These are phyloP conservation scores for Diarsia dahlii DNA, from an alignment of 2,888 invertebrate genomes.

Conservation along the genomic window DNA sequence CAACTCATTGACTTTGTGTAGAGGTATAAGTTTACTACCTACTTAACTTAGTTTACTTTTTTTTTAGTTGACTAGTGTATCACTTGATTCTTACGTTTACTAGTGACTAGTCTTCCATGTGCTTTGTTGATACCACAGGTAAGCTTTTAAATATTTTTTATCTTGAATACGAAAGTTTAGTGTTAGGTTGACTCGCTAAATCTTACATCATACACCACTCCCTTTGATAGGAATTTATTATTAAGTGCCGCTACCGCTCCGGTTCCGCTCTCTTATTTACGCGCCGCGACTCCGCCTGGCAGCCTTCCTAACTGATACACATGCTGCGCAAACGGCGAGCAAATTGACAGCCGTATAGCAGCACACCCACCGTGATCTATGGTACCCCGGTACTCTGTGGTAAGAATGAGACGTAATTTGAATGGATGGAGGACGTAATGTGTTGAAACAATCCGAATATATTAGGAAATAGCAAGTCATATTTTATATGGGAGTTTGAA, in stretches of 20 bases:
- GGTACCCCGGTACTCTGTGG: slow-evolving; percentile 33
- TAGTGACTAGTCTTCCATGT: not conserved
- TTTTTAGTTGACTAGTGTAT: no score
- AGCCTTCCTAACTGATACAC: slow-evolving; percentile 69
- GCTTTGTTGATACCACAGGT: not conserved
- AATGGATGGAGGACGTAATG: slow-evolving; percentile 48
- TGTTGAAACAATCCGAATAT: slow-evolving; percentile 36
- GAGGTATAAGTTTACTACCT: not conserved
- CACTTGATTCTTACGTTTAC: no score
- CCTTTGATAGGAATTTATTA: slow-evolving; percentile 69
- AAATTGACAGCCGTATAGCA: slow-evolving; percentile 51
- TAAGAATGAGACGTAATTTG: slow-evolving; percentile 34
- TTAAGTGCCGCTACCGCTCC: slow-evolving; percentile 70
- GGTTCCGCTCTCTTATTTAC: slow-evolving; percentile 68
- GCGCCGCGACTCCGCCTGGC: slow-evolving; percentile 65
- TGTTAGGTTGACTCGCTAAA: slow-evolving; percentile 21
- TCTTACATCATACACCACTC: slow-evolving; percentile 33
- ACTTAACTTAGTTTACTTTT: no score
- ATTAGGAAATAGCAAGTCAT: slow-evolving; percentile 40
- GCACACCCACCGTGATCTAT: slow-evolving; percentile 28
- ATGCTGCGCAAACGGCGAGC: slow-evolving; percentile 57
- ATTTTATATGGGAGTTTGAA: slow-evolving; percentile 25
- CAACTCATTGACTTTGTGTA: not conserved
- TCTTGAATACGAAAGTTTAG: not conserved
- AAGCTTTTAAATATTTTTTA: not conserved